These are phyloP conservation scores for Cryptoblepharus egeriae DNA, from an alignment of 2,797 vertebrate genomes.

Conservation along the genomic window DNA sequence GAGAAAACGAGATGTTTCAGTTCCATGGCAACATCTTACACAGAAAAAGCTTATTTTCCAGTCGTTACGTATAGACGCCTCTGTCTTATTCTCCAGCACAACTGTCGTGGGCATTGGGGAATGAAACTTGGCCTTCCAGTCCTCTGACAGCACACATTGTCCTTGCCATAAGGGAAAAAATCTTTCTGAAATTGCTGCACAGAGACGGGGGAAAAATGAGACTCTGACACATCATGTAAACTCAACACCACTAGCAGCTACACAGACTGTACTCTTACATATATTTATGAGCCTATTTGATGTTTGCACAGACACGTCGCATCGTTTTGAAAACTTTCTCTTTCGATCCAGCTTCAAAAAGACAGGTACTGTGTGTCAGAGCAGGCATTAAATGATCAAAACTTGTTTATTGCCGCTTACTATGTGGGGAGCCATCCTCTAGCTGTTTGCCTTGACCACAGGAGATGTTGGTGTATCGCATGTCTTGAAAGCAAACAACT, in stretches of 20 bases:
- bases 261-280: neutral
- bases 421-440: neutral
- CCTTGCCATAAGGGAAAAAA: neutral
- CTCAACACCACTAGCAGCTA: neutral
- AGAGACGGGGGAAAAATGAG: neutral
- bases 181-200: slow-evolving; percentile 5
- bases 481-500: slow-evolving; percentile 2
- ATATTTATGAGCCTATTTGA: neutral
- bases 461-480: neutral
- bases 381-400: neutral
- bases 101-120: neutral
- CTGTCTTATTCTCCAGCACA: neutral
- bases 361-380: neutral
- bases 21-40: slow-evolving; percentile 14
- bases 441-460: slow-evolving; percentile 1
- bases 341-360: neutral
- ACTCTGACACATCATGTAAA: neutral
- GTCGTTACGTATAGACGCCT: neutral
- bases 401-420: slow-evolving; percentile 2
- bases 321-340: neutral
- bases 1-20: neutral
- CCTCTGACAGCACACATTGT: neutral
- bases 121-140: neutral
- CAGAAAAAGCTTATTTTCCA: neutral
- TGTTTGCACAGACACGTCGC: slow-evolving; percentile 12